Evolutionary conservation across 1,140 invertebrate species (phyloP).

Genomic region (Zaprionus africanus): DNA sequence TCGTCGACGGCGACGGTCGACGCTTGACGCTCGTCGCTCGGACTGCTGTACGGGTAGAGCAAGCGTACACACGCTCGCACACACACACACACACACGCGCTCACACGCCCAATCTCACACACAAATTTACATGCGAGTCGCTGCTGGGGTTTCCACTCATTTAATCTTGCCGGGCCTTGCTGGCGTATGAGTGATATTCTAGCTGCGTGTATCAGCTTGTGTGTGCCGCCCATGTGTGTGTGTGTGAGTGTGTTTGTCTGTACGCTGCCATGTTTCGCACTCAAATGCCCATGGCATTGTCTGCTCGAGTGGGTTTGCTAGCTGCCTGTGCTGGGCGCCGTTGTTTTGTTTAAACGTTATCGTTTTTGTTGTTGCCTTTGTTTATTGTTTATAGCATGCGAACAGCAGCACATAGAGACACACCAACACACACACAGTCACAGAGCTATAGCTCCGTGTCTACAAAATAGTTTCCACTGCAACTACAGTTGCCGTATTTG

Average conservation of each 20-base stretch:
- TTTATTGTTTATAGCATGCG: constrained; percentile 74
- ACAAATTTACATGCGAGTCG: constrained; percentile 23
- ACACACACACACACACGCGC: constrained; percentile 23
- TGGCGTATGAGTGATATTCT: constrained; percentile 79
- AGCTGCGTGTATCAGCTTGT: constrained; percentile 22
- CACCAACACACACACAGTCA: constrained; percentile 1
- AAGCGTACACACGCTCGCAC: constrained; percentile 10
- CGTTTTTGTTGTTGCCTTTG: constrained; percentile 77
- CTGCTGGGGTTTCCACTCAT: constrained; percentile 62
- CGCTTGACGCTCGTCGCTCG: constrained; percentile 32
- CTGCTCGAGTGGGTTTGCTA: constrained; percentile 70
- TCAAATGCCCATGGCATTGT: constrained; percentile 76
- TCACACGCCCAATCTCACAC: background rate
- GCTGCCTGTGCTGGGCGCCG: constrained; percentile 73
- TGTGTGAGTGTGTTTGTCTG: constrained; percentile 22
- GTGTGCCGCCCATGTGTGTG: constrained; percentile 10
- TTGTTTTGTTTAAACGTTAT: constrained; percentile 80
- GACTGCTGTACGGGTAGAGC: constrained; percentile 18
- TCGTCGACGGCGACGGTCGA: constrained; percentile 34
- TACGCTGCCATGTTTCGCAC: constrained; percentile 47
- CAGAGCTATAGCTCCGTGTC: constrained; percentile 2
- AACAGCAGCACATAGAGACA: constrained; percentile 12
- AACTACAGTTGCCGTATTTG: background rate
- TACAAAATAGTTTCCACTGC: constrained; percentile 51
- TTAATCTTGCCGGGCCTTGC: constrained; percentile 61